Conservation (phyloP, 2,113 vertebrate genomes). For the Malurus elegans region DNA sequence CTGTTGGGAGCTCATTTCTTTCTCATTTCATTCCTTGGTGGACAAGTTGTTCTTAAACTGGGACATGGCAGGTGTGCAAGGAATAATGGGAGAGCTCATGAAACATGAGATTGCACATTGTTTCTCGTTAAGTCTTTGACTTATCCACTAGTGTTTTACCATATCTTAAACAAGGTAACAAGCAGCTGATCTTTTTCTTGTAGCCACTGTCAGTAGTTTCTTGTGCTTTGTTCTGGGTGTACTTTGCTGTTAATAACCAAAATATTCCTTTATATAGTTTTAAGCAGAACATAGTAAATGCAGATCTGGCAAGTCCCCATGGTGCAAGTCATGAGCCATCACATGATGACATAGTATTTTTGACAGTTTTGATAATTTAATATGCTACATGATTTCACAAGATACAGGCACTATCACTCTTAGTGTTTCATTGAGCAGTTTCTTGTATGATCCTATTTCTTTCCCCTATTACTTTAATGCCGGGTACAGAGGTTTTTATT, state of each 20-base stretch:
- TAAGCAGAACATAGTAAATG: neutral
- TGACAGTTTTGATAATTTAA: neutral
- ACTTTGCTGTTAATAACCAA: neutral
- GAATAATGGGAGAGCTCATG: neutral
- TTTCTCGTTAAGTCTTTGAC: neutral
- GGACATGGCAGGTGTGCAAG: neutral
- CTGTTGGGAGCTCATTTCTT: neutral
- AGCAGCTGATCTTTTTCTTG: neutral
- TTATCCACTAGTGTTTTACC: neutral
- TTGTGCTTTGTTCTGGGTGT: neutral
- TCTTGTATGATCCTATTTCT: neutral
- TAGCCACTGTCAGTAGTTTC: neutral
- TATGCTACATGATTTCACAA: neutral
- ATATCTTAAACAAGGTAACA: neutral
- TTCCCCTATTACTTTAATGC: neutral
- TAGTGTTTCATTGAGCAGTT: neutral
- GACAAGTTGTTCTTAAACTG: neutral
- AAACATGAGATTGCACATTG: neutral
- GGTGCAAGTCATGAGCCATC: neutral
- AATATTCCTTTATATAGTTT: neutral
- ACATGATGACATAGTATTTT: neutral
- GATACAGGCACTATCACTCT: neutral
- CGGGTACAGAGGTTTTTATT: neutral
- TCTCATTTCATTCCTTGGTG: neutral
- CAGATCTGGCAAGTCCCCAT: neutral